Evolutionary conservation across 2,113 vertebrate species (phyloP).

Genomic region (Actenoides hombroni): DNA sequence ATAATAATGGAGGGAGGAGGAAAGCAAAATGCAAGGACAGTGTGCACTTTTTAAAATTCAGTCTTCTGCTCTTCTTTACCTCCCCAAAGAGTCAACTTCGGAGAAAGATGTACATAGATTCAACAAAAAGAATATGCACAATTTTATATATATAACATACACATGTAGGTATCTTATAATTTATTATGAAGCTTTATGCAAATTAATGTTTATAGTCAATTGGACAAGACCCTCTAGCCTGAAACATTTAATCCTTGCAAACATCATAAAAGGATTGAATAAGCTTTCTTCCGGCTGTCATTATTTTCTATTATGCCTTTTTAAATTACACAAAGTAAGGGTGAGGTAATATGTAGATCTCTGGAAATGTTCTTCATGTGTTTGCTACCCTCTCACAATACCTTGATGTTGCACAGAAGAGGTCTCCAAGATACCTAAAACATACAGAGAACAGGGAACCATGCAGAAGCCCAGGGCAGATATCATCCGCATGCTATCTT

Average conservation of each 20-base stretch:
- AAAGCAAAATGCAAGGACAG: background rate
- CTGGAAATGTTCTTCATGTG: background rate
- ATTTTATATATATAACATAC: background rate
- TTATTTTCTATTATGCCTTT: background rate
- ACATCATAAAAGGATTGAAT: background rate
- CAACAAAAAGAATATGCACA: background rate
- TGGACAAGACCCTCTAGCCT: background rate
- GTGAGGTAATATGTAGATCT: background rate
- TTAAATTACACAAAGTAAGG: background rate
- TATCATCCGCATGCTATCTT: background rate
- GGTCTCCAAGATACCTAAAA: background rate
- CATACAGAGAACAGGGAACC: background rate
- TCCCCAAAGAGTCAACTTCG: background rate
- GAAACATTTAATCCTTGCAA: background rate
- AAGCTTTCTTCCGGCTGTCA: background rate
- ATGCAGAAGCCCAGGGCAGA: background rate
- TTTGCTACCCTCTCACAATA: background rate
- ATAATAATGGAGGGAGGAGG: background rate
- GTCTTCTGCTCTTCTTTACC: background rate
- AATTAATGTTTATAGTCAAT: background rate
- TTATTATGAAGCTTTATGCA: background rate
- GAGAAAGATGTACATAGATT: background rate
- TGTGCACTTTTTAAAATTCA: background rate
- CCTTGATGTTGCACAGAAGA: background rate
- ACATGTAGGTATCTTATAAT: background rate